Conservation (phyloP, 2,888 invertebrate species). For the Romanomermis culicivorax region DNA sequence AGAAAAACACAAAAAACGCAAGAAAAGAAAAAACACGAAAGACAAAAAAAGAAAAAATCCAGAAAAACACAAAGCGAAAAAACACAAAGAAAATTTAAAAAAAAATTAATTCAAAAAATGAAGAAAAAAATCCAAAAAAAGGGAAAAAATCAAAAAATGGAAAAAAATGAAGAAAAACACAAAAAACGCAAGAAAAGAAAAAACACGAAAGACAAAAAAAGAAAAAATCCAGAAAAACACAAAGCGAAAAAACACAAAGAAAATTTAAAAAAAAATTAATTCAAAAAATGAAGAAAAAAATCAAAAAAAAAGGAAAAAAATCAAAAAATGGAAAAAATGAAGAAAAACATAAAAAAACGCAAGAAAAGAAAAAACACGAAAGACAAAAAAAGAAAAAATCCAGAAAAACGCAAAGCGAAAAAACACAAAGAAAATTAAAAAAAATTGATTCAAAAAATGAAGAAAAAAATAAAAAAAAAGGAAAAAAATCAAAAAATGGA, state of each 20-base stretch:
- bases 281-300: no score
- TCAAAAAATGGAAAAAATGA: not conserved
- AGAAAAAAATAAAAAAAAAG: not conserved
- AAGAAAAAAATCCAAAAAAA: no score
- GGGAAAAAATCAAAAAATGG: not conserved
- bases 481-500: not conserved
- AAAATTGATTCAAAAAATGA: not conserved
- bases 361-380: no score
- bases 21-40: no score
- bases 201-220: not conserved
- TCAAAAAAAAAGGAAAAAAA: not conserved
- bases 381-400: no score
- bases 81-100: no score
- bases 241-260: no score
- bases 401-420: no score
- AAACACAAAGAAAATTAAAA: not conserved
- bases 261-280: no score
- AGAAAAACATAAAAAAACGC: no score
- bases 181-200: not conserved
- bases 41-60: not conserved
- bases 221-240: not conserved
- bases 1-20: not conserved
- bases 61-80: not conserved
- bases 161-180: not conserved
- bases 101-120: no score